These are phyloP conservation scores for Molothrus ater DNA, from an alignment of 2,797 vertebrate species.

Conservation along the genomic window DNA sequence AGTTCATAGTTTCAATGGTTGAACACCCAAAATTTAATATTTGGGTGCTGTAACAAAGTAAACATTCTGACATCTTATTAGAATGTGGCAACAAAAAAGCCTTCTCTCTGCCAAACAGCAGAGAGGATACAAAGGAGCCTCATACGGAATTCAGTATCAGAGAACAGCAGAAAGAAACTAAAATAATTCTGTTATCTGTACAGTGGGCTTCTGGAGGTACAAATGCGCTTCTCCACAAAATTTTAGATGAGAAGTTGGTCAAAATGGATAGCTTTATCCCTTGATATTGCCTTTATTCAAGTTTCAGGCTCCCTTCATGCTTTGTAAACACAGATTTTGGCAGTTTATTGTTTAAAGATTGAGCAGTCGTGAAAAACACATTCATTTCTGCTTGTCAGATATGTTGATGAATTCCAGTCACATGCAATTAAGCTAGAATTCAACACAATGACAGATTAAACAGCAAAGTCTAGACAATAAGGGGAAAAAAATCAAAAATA, in stretches of 20 bases:
- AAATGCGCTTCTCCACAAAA: not conserved
- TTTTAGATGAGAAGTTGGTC: not conserved
- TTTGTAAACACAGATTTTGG: not conserved
- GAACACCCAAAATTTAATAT: not conserved
- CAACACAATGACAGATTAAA: constrained; percentile 59
- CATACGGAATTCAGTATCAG: not conserved
- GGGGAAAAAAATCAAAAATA: not conserved
- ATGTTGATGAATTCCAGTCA: constrained; percentile 51
- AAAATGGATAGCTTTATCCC: not conserved
- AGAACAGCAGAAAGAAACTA: not conserved
- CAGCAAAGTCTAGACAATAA: constrained; percentile 58
- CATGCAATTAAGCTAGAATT: constrained; percentile 63
- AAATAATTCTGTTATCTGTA: not conserved
- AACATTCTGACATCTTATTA: not conserved
- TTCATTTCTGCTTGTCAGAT: constrained; percentile 44
- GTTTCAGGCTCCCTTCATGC: not conserved
- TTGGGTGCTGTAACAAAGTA: not conserved
- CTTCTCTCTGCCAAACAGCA: not conserved
- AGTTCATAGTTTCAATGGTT: accelerated
- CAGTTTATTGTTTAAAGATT: constrained; percentile 49
- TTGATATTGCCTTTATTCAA: not conserved
- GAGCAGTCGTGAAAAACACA: constrained; percentile 46
- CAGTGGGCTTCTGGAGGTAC: not conserved
- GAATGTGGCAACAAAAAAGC: not conserved
- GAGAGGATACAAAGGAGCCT: not conserved